These are phyloP conservation scores for Drosophila paulistorum DNA, from an alignment of 1,140 invertebrate species.

Conservation along the genomic window DNA sequence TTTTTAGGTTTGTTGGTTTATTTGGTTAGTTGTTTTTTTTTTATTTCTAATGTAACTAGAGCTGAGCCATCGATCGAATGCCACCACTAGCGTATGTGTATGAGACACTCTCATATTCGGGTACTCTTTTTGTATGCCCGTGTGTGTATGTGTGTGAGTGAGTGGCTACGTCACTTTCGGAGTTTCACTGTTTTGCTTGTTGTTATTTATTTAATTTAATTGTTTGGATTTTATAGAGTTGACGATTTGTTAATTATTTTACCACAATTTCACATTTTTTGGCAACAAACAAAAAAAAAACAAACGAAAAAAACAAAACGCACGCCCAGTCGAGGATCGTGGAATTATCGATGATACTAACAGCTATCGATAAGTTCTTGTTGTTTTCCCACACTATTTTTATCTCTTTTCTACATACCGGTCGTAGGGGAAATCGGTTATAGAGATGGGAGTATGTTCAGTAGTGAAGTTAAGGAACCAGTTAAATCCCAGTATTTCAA, in stretches of 20 bases:
- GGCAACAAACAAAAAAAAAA: constrained; percentile 14
- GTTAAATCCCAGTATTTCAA: neutral
- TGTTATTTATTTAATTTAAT: neutral
- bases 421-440: too few species aligned
- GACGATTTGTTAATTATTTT: neutral
- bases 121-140: neutral
- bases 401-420: too few species aligned
- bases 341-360: constrained; percentile 11
- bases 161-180: constrained; percentile 17
- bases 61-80: constrained; percentile 19
- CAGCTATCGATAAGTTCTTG: neutral
- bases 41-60: constrained; percentile 4
- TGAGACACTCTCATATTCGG: constrained; percentile 1
- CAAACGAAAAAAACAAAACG: constrained; percentile 16
- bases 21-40: neutral
- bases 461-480: neutral
- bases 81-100: constrained; percentile 19
- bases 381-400: neutral
- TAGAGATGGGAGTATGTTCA: neutral
- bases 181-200: constrained; percentile 5
- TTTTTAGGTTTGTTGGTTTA: neutral
- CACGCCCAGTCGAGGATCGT: constrained; percentile 19
- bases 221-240: neutral
- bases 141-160: constrained; percentile 3
- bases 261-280: constrained; percentile 8